phyloP scores from a whole-genome alignment of 2,797 vertebrate genomes.

The Moxostoma hubbsi region DNA sequence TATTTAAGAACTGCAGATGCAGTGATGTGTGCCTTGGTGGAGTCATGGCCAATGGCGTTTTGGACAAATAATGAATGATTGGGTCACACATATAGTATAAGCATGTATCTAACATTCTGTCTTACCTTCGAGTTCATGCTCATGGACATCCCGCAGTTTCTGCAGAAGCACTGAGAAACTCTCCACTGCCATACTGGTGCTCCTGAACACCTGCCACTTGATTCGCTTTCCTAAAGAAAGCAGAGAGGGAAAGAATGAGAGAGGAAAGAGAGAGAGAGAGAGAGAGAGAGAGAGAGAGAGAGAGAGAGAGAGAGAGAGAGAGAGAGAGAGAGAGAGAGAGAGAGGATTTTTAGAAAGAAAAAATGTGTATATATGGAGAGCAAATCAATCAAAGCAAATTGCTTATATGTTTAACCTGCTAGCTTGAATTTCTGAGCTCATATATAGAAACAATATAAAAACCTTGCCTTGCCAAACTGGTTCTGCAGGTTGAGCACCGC shows the following conservation, averaged over 20 bases:
- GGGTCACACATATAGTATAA: neutral
- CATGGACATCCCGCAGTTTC: conserved; percentile 87
- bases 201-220: conserved; percentile 14
- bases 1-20: neutral
- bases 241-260: conserved; percentile 7
- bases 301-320: neutral
- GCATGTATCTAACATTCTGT: neutral
- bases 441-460: conserved; percentile 65
- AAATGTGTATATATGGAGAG: no score
- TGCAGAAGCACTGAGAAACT: conserved; percentile 85
- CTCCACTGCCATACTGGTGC: conserved; percentile 72
- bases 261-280: neutral
- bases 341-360: neutral
- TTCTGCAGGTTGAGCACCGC: conserved; percentile 53
- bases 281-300: neutral
- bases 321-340: neutral
- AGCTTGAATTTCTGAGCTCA: conserved; percentile 38
- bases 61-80: neutral
- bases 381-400: no score
- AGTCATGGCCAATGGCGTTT: neutral
- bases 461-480: conserved; percentile 65
- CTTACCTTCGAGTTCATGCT: conserved; percentile 85
- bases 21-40: neutral
- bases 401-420: neutral
- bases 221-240: conserved; percentile 8